Evolutionary conservation across 2,888 invertebrate species (phyloP).

Genomic region (Apamea sordens): DNA sequence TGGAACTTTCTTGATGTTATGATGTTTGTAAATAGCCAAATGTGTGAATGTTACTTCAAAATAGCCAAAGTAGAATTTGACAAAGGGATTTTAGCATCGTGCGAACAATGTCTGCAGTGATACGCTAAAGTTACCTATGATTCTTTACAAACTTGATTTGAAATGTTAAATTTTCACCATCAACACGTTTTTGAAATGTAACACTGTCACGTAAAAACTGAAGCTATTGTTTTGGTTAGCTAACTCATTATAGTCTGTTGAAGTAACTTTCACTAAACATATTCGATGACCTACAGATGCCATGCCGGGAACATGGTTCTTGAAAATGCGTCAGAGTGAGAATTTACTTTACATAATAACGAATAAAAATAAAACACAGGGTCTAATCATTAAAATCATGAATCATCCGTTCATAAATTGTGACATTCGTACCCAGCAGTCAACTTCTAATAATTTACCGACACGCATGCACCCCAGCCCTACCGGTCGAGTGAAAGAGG

Average conservation of each 20-base stretch:
- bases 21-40: too few relatives aligned
- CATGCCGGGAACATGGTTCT: not conserved
- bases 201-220: too few relatives aligned
- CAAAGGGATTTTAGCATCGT: not conserved
- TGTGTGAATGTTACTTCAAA: not conserved
- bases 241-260: too few relatives aligned
- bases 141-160: not conserved
- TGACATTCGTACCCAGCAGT: not conserved
- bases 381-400: not conserved
- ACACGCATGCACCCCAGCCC: slow-evolving; percentile 68
- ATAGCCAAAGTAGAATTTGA: not conserved
- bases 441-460: slow-evolving; percentile 61
- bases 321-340: not conserved
- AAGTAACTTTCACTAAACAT: too few relatives aligned
- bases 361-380: not conserved
- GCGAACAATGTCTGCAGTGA: too few relatives aligned
- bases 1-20: not conserved
- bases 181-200: too few relatives aligned
- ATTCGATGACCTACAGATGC: too few relatives aligned
- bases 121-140: too few relatives aligned
- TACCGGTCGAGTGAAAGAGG: slow-evolving; percentile 86
- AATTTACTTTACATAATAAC: not conserved
- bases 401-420: not conserved
- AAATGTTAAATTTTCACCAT: too few relatives aligned
- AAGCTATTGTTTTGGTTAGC: too few relatives aligned